These are phyloP conservation scores for Eptesicus fuscus DNA, from an alignment of 2,113 vertebrate genomes.

Conservation along the genomic window DNA sequence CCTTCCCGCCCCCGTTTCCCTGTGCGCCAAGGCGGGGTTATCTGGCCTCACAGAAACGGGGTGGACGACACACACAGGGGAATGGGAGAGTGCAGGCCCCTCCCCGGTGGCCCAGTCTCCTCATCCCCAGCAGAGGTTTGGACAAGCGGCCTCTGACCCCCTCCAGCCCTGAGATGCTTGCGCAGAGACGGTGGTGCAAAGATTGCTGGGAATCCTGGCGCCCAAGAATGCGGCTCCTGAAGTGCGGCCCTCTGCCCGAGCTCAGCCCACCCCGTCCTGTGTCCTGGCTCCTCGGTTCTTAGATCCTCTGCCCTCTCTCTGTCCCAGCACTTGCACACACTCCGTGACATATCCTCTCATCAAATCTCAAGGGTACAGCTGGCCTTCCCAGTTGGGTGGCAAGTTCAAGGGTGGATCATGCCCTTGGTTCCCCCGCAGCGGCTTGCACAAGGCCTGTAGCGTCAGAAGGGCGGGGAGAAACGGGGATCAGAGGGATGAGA, in stretches of 20 bases:
- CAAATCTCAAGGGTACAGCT: constrained; percentile 19
- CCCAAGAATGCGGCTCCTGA: background rate
- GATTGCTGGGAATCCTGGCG: background rate
- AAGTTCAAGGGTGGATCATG: background rate
- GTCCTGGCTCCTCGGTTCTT: background rate
- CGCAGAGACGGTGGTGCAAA: background rate
- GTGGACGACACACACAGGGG: background rate
- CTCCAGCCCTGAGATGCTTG: background rate
- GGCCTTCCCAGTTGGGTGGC: constrained; percentile 21
- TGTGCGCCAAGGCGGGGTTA: background rate
- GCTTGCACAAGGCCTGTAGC: background rate
- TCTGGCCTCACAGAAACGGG: background rate
- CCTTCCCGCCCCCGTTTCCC: background rate
- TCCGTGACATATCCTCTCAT: background rate
- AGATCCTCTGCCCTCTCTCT: background rate
- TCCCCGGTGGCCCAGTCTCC: background rate
- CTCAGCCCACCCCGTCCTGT: background rate
- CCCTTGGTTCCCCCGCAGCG: background rate
- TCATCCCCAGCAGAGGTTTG: background rate
- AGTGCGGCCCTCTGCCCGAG: background rate
- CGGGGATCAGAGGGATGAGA: no score
- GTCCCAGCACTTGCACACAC: background rate
- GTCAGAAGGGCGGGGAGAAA: background rate
- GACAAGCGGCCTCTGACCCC: background rate
- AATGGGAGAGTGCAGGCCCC: background rate